Conservation (phyloP, 2,797 vertebrate genomes). For the Darevskia mixta region DNA sequence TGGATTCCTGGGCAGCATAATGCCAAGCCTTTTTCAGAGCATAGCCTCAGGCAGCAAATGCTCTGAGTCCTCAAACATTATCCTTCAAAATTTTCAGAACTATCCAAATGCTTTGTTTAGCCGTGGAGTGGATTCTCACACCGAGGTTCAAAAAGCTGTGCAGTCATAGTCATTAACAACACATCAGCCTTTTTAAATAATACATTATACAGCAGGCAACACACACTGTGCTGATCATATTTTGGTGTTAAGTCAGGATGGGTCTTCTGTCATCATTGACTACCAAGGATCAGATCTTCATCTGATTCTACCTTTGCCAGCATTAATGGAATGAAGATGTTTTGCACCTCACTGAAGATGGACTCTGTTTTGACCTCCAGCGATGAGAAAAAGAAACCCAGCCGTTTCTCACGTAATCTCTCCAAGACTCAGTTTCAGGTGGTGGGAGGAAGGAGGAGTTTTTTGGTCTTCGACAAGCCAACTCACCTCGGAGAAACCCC, state of each 20-base stretch:
- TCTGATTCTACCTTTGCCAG: not conserved
- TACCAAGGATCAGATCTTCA: not conserved
- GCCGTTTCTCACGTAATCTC: not conserved
- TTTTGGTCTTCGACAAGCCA: not conserved
- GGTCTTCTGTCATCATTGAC: not conserved
- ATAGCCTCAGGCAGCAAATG: constrained; percentile 76
- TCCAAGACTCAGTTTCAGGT: not conserved
- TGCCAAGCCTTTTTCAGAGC: constrained; percentile 62
- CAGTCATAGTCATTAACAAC: constrained; percentile 56
- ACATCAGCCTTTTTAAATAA: constrained; percentile 53
- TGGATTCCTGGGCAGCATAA: constrained; percentile 67
- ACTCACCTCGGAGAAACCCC: not conserved
- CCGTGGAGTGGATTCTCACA: constrained; percentile 25
- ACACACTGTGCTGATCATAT: not conserved
- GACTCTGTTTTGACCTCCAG: not conserved
- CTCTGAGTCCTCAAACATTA: constrained; percentile 71
- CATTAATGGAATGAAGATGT: not conserved
- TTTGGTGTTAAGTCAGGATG: constrained; percentile 20
- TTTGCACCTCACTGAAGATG: not conserved
- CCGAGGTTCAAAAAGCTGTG: constrained; percentile 24
- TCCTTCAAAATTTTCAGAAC: constrained; percentile 73
- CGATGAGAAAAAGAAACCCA: not conserved
- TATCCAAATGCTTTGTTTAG: constrained; percentile 56
- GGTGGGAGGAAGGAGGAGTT: no score
- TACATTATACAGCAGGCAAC: constrained; percentile 17